phyloP scores from a whole-genome alignment of 2,888 invertebrate genomes.

The Clistopyga incitator region DNA sequence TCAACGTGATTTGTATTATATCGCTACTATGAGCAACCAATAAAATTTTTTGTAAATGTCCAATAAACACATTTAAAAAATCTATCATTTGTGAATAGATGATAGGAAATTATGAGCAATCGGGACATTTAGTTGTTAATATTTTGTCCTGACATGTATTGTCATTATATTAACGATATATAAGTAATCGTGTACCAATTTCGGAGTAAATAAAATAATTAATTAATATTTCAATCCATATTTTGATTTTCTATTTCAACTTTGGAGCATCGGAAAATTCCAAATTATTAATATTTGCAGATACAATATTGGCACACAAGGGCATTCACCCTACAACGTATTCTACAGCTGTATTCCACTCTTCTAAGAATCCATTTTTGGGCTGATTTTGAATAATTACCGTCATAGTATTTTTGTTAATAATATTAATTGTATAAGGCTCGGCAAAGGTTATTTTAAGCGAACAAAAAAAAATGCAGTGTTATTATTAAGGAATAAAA shows the following conservation, averaged over 20 bases:
- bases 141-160: not conserved
- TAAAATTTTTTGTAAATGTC: not conserved
- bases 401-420: not conserved
- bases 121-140: not conserved
- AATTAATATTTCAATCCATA: not conserved
- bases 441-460: too few relatives aligned
- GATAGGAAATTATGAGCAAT: not conserved
- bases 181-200: too few relatives aligned
- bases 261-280: not conserved
- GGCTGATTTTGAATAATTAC: not conserved
- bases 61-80: not conserved
- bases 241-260: not conserved
- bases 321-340: not conserved
- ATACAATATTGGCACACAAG: not conserved
- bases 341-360: not conserved
- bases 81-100: not conserved
- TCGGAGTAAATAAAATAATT: not conserved
- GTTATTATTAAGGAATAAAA: conserved; percentile 2
- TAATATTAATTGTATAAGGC: too few relatives aligned
- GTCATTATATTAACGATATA: not conserved
- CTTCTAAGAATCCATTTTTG: not conserved
- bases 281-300: not conserved
- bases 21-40: not conserved
- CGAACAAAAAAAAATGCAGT: not conserved
- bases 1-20: not conserved